Evolutionary conservation across 2,888 invertebrate species (phyloP), one percentile per base, ranked within the genome.

Genomic region (Pheosia gnoma): DNA sequence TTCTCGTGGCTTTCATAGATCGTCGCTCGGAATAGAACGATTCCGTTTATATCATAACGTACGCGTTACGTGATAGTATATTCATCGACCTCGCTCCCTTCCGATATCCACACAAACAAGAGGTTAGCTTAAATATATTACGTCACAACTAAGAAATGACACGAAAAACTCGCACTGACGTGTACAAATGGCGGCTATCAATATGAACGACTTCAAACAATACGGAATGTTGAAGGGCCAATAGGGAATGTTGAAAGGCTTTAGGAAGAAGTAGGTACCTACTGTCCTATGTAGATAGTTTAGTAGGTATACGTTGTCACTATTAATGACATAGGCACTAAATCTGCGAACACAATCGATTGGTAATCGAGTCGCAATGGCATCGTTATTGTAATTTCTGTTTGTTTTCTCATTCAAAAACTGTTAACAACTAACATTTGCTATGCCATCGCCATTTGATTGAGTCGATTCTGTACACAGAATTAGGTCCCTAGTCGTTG

Each of bases 111-210:
- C 58, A 55, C 68, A 66, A 61, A 73, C 68, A 66, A 10, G 37
- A 25, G 60, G 58, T 59, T 53, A 57, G 59, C 55, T 66, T 68
- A 70, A 67, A 67, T 68, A 65, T 59, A 66, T 70, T 66, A 59
- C 63, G 57, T 64, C 56, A 59, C 59, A 53, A 47, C 59, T 37
- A 67, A 74, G 67, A 68, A 63, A 70, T 66, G 61, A 54, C 54
- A 54, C 38, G 59, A 62, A 62, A 68, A 75, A 68, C 65, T 59
- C 67, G 65, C 59, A 49, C 55, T 37, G 65, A 61, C 58, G 59
- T 43, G 62, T 61, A 74, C 61, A 59, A 55, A 71, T 66, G 61
- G 70, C 43, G 53, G 62, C 57, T 65, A 66, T 71, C 61, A 76
- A 67, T 62, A 68, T 66, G 58, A 64, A 61, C 9, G 59, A 63